These are phyloP conservation scores for Lucilia sericata DNA, from an alignment of 1,140 invertebrate species.

Conservation along the genomic window DNA sequence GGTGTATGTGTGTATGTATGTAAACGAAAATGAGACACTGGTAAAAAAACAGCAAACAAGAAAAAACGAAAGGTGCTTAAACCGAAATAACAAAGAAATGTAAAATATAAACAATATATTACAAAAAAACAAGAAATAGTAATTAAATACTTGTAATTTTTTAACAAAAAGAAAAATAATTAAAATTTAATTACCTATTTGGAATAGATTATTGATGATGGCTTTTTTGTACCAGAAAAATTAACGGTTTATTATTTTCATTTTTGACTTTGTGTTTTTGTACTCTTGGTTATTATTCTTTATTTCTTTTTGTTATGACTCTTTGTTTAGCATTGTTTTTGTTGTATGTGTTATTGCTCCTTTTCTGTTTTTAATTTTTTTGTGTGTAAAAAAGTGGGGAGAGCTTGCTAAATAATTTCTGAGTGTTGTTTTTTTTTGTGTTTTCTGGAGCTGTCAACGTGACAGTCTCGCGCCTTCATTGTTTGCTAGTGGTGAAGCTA, in stretches of 20 bases:
- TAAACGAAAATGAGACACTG: not conserved
- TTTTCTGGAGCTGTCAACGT: conserved; percentile 37
- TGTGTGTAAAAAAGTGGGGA: not conserved
- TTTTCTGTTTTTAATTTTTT: not conserved
- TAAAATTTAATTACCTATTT: not conserved
- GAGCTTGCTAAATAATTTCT: not conserved
- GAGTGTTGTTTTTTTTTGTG: conserved; percentile 4
- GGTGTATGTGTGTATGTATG: not conserved
- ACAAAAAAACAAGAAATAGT: not conserved
- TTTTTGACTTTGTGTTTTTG: not conserved
- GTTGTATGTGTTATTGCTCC: not conserved
- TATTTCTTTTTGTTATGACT: not conserved
- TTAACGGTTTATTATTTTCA: conserved; percentile 3
- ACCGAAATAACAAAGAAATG: not conserved
- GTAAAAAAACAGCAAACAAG: not conserved
- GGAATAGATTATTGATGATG: too few relatives aligned
- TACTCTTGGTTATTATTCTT: not conserved
- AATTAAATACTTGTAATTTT: not conserved
- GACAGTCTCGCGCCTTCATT: conserved; percentile 46
- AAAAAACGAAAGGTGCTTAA: not conserved
- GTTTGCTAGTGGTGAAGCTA: conserved; percentile 44
- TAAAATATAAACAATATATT: not conserved
- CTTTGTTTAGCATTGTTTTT: not conserved
- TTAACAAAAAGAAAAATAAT: not conserved
- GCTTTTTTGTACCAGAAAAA: not conserved